Percentiles rank a stretch among this genome's conserved stretches.
Evolutionary conservation across 92 coral and sea anemone genomes (phyloP).

Genomic region (Palythoa grandis): DNA sequence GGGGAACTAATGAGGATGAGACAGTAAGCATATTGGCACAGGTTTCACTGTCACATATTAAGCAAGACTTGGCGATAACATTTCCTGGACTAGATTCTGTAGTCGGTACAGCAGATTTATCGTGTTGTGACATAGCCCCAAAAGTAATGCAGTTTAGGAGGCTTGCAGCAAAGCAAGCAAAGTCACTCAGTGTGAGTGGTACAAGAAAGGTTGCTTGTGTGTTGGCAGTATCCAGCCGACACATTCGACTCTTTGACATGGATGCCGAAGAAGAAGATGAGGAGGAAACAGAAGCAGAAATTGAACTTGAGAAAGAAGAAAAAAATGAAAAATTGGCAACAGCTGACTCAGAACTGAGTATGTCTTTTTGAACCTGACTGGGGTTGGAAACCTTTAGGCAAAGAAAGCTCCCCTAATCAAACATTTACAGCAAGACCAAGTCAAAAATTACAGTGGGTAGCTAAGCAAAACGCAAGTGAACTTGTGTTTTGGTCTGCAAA

Average conservation of each 20-base stretch:
- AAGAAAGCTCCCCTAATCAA: too few relatives aligned
- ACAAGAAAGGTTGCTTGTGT: slow-evolving; percentile 91
- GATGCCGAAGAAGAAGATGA: slow-evolving; percentile 97
- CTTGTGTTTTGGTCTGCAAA: too few relatives aligned
- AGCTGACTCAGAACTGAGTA: slow-evolving; percentile 11
- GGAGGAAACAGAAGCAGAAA: slow-evolving; percentile 74
- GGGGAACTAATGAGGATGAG: slow-evolving; percentile 35
- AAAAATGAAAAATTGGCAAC: background rate
- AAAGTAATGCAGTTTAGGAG: slow-evolving; percentile 74
- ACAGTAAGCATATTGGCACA: slow-evolving; percentile 64
- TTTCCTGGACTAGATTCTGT: slow-evolving; percentile 14
- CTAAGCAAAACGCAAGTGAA: too few relatives aligned
- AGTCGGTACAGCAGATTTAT: slow-evolving; percentile 38
- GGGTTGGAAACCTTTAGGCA: background rate
- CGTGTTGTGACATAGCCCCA: slow-evolving; percentile 55
- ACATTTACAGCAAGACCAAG: too few relatives aligned
- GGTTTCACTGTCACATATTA: slow-evolving; percentile 61
- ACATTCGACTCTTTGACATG: slow-evolving; percentile 90
- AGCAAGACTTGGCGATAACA: slow-evolving; percentile 13
- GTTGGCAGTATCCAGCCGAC: slow-evolving; percentile 74
- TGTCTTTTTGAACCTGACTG: background rate
- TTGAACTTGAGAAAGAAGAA: slow-evolving; percentile 46
- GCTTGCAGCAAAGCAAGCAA: slow-evolving; percentile 77
- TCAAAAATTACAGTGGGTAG: too few relatives aligned
- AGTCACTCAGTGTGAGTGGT: slow-evolving; percentile 87